phyloP scores from a whole-genome alignment of 2,113 vertebrate species.

The Rhea pennata region DNA sequence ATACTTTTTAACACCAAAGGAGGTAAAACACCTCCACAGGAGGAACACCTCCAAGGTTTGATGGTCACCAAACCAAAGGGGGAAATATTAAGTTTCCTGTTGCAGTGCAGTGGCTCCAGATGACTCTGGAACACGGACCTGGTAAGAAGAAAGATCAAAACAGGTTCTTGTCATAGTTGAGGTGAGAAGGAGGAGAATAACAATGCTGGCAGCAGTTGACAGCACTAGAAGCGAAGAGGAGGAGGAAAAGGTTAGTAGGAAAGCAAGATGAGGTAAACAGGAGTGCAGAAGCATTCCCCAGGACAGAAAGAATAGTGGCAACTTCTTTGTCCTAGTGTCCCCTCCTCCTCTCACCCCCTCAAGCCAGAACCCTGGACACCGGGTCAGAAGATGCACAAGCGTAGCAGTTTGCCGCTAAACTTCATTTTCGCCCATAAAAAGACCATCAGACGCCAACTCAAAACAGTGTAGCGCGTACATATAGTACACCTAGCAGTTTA shows the following conservation, averaged over 20 bases:
- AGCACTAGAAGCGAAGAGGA: background rate
- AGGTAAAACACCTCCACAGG: background rate
- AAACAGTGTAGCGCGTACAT: accelerated
- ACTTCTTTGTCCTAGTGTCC: background rate
- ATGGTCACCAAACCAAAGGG: background rate
- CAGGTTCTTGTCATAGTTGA: accelerated
- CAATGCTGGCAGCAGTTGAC: background rate
- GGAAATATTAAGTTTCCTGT: background rate
- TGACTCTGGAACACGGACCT: background rate
- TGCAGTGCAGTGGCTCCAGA: background rate
- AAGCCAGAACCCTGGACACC: background rate
- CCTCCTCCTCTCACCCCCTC: too few relatives aligned
- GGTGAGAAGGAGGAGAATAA: background rate
- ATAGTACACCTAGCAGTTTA: accelerated
- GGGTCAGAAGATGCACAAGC: accelerated
- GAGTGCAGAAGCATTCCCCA: background rate
- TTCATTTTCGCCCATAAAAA: background rate
- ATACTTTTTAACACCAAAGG: background rate
- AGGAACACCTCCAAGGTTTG: background rate
- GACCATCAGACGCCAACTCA: background rate
- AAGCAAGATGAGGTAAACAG: background rate
- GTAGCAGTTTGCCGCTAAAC: background rate
- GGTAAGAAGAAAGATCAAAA: background rate
- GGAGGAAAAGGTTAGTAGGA: background rate
- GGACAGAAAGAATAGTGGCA: accelerated